Conservation (phyloP, 2,113 vertebrate species). For the Xyrauchen texanus region DNA sequence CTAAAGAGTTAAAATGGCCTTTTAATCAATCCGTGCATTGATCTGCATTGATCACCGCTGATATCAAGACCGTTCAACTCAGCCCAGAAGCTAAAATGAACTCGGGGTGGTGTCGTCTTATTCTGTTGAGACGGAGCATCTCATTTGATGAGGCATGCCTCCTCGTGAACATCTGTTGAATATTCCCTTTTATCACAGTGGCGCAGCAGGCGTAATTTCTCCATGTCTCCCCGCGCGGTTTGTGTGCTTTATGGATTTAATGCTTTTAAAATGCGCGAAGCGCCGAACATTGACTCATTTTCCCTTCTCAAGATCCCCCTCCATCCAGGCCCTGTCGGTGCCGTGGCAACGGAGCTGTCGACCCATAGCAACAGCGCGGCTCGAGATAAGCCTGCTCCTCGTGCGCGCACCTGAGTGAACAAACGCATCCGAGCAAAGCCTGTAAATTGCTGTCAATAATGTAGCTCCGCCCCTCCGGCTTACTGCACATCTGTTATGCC, state of each 20-base stretch:
- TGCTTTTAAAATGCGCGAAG: background rate
- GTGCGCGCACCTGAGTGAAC: conserved; percentile 31
- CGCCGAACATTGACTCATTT: background rate
- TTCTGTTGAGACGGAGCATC: background rate
- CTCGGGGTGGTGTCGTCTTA: conserved; percentile 15
- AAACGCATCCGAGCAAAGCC: conserved; percentile 35
- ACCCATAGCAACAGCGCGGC: conserved; percentile 49
- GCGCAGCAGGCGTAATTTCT: conserved; percentile 19
- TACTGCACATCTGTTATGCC: conserved; percentile 29
- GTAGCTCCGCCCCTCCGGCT: conserved; percentile 19
- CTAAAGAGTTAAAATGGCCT: conserved; percentile 16
- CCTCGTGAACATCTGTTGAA: conserved; percentile 28
- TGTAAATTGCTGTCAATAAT: conserved; percentile 30
- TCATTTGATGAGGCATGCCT: conserved; percentile 7
- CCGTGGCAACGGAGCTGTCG: conserved; percentile 44
- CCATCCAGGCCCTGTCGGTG: conserved; percentile 20
- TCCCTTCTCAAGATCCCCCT: conserved; percentile 5
- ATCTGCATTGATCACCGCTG: conserved; percentile 10
- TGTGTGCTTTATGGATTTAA: conserved; percentile 8
- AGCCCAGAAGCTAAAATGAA: conserved; percentile 21
- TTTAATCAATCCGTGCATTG: conserved; percentile 10
- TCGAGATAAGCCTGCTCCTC: conserved; percentile 31
- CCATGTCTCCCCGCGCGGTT: conserved; percentile 14
- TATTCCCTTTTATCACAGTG: background rate
- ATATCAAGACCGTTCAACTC: background rate